Base-by-base conservation (phyloP, 2,888 invertebrate species). In the Torymus auratus region DNA sequence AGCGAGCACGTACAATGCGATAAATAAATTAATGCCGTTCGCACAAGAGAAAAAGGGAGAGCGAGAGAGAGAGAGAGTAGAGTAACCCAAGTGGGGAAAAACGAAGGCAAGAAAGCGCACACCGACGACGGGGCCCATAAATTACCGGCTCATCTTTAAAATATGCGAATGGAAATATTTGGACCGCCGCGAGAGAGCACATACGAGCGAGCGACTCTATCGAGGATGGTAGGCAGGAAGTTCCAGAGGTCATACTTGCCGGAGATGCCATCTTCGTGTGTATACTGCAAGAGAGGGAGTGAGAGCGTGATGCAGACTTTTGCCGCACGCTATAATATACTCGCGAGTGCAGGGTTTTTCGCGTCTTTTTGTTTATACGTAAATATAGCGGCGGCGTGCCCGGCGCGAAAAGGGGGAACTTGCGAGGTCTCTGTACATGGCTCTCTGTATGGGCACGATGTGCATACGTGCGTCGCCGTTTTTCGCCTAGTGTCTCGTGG, bases 101-200 rank as follows among this genome's bases (percentile, higher is more conserved):
- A 41, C 41, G 41, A 41, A 41, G 41, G 41, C 5, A 41, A 41
- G 41, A 41, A 41, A 5, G 41, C 41, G 41, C 41, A 41, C 1
- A 41, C 41, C 67, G 50, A 17, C 76, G 61, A 67, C 78, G 81
- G 69, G 81, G 64, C 77, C 85, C 84, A 88, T 89, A 89, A 89
- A 89, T 78, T 89, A 87, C 85, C 84, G 73, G 88, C 87, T 88
- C 88, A 88, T 89, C 88, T 89, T 89, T 88, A 89, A 89, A 89
- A 88, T 89, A 89, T 89, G 86, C 86, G 88, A 85, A 89, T 86
- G 88, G 87, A 88, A 89, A 89, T 89, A 86, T 78, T 78, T 88
- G 85, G 86, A 86, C 84, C 84, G 85, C 84, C 41, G 41, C 41
- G 41, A 41, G 41, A 7, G 41, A 41, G 41, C 5, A 7, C 41